Percentiles rank a stretch among this genome's conserved stretches.
phyloP scores from a whole-genome alignment of 2,113 vertebrate genomes.

The Ahaetulla prasina region DNA sequence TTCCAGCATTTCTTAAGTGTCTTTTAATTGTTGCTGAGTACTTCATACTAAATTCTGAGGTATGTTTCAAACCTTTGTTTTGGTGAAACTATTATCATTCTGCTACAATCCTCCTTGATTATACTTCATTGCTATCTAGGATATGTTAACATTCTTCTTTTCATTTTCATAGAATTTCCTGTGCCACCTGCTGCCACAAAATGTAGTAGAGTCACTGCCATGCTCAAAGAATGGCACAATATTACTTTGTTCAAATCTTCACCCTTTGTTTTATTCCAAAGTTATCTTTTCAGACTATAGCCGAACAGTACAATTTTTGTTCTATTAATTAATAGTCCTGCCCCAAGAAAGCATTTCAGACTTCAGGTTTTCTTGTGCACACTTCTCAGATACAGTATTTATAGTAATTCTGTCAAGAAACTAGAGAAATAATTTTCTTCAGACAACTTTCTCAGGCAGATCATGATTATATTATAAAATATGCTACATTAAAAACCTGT shows the following conservation, averaged over 20 bases:
- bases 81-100: not conserved
- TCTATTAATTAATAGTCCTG: not conserved
- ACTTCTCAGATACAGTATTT: not conserved
- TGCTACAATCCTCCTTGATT: not conserved
- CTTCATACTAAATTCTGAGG: not conserved
- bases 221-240: not conserved
- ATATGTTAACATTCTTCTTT: not conserved
- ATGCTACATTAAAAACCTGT: not conserved
- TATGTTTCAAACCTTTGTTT: not conserved
- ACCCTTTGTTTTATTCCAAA: not conserved
- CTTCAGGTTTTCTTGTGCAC: not conserved
- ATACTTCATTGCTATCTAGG: not conserved
- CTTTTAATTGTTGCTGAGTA: not conserved
- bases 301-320: not conserved
- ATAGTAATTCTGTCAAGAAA: not conserved
- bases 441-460: not conserved
- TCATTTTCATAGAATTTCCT: not conserved
- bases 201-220: not conserved
- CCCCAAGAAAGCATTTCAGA: not conserved
- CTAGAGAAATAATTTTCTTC: not conserved
- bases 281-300: not conserved
- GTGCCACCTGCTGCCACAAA: not conserved
- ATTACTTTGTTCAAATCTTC: not conserved
- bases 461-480: not conserved
- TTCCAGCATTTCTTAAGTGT: not conserved